Conservation (phyloP, 2,888 invertebrate species). For the Macrophya alboannulata region DNA sequence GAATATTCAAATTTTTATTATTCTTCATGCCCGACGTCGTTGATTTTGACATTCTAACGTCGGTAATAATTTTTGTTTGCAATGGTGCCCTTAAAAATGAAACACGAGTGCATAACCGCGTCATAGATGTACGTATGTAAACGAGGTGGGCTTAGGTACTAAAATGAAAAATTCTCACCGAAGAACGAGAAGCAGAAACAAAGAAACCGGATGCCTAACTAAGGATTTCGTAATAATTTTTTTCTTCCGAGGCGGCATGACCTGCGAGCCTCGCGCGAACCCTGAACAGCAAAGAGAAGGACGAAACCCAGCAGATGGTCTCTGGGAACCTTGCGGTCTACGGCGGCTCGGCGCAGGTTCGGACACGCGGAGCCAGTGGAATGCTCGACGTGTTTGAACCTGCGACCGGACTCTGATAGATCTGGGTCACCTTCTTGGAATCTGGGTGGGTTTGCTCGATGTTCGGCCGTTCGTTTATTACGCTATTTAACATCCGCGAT, state of each 20-base stretch:
- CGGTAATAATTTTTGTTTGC: background rate
- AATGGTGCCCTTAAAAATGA: background rate
- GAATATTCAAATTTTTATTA: too few relatives aligned
- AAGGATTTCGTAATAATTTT: slow-evolving; percentile 46
- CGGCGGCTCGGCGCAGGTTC: slow-evolving; percentile 16
- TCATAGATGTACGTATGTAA: background rate
- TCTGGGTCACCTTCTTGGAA: slow-evolving; percentile 55
- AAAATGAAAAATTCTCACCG: slow-evolving; percentile 26
- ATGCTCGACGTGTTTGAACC: slow-evolving; percentile 49
- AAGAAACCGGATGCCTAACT: slow-evolving; percentile 53
- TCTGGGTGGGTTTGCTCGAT: background rate
- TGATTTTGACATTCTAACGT: background rate
- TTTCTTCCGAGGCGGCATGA: slow-evolving; percentile 27
- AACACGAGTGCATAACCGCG: background rate
- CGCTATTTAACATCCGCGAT: background rate
- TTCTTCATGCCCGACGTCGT: background rate
- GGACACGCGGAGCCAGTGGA: slow-evolving; percentile 37
- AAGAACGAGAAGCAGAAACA: slow-evolving; percentile 36
- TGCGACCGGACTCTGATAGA: slow-evolving; percentile 51
- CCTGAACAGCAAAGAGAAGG: slow-evolving; percentile 28
- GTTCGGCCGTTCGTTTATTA: background rate
- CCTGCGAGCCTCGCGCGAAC: slow-evolving; percentile 42
- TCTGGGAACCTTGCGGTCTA: slow-evolving; percentile 52
- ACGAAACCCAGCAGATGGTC: slow-evolving; percentile 49
- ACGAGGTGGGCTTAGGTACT: background rate